A percentile compares a stretch with the other conserved stretches of the same genome.
These are phyloP conservation scores for Amiota minor DNA, from an alignment of 2,888 invertebrate genomes.

Conservation along the genomic window DNA sequence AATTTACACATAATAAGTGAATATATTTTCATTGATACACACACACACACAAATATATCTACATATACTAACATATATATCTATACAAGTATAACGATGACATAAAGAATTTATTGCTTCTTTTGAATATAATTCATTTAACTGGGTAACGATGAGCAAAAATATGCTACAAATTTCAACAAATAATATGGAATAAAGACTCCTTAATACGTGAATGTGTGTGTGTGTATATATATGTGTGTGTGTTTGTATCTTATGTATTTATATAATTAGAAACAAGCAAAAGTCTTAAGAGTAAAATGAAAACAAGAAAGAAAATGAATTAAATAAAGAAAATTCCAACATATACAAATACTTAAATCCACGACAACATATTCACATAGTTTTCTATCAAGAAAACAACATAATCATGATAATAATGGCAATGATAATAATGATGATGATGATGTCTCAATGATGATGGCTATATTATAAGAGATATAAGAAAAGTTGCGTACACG, in stretches of 20 bases:
- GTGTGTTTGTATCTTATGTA: not conserved
- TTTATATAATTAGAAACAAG: slow-evolving; percentile 19
- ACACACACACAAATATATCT: no score
- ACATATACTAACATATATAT: slow-evolving; percentile 46
- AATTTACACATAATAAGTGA: no score
- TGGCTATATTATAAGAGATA: slow-evolving; percentile 38
- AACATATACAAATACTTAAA: slow-evolving; percentile 33
- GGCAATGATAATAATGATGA: slow-evolving; percentile 8
- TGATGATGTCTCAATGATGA: slow-evolving; percentile 48
- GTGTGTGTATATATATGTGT: slow-evolving; percentile 30
- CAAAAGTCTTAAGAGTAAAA: not conserved
- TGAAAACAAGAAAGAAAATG: not conserved
- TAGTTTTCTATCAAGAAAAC: no score
- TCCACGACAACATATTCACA: no score
- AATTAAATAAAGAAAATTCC: slow-evolving; percentile 50
- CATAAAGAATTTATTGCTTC: slow-evolving; percentile 44
- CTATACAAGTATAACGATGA: slow-evolving; percentile 36
- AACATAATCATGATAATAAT: not conserved
- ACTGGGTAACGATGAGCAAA: slow-evolving; percentile 47
- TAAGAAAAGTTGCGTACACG: not conserved
- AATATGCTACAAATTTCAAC: slow-evolving; percentile 48
- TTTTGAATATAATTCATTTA: slow-evolving; percentile 55
- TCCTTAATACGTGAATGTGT: slow-evolving; percentile 27
- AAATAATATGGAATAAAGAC: not conserved
- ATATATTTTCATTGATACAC: no score